phyloP scores from a whole-genome alignment of 1,140 invertebrate genomes.

The Melanaphis sacchari region DNA sequence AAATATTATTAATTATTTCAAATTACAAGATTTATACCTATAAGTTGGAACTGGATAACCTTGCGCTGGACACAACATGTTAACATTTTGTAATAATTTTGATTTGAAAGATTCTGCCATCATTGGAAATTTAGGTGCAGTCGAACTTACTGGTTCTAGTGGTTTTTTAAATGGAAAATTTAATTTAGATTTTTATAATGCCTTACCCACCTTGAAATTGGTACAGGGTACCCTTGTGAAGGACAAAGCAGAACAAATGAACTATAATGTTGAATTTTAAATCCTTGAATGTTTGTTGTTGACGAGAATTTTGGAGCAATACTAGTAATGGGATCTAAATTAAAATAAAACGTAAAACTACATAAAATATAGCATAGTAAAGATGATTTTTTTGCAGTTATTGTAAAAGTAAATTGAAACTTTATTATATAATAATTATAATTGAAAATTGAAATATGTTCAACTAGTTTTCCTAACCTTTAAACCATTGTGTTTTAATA shows the following conservation, averaged over 20 bases:
- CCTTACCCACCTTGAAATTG: slow-evolving; percentile 72
- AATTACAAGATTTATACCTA: slow-evolving; percentile 66
- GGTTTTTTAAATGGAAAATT: neutral
- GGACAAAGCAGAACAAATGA: slow-evolving; percentile 68
- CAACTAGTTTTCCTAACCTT: neutral
- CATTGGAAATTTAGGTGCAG: slow-evolving; percentile 67
- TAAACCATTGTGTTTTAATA: neutral
- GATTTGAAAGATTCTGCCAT: slow-evolving; percentile 60
- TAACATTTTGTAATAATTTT: slow-evolving; percentile 68
- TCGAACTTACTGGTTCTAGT: slow-evolving; percentile 71
- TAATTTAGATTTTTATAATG: neutral
- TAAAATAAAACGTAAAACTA: slow-evolving; percentile 47
- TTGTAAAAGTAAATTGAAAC: neutral
- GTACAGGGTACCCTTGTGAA: slow-evolving; percentile 75
- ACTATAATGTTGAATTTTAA: slow-evolving; percentile 68
- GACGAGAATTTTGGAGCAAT: slow-evolving; percentile 67
- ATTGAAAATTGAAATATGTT: neutral
- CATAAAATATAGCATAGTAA: neutral
- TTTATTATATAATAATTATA: neutral
- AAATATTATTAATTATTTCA: neutral
- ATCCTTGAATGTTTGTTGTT: slow-evolving; percentile 58
- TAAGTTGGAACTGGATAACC: slow-evolving; percentile 74
- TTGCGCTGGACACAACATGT: slow-evolving; percentile 72
- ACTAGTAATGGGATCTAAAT: slow-evolving; percentile 72
- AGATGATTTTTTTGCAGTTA: neutral